These are phyloP conservation scores for Cheilosia soror DNA, from an alignment of 2,888 invertebrate genomes.

Conservation along the genomic window DNA sequence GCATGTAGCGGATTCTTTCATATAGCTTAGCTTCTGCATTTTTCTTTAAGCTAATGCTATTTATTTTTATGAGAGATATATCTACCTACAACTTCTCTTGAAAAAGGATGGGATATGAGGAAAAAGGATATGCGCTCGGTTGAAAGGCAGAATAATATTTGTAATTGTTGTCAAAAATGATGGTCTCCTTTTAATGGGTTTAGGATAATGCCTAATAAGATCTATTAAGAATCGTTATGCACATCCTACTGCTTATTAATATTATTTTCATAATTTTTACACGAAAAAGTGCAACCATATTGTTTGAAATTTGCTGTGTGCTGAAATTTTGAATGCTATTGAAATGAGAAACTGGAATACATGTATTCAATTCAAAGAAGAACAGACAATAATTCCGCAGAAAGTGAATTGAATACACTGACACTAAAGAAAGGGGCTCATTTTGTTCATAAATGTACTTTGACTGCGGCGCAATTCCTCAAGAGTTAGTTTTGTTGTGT, in stretches of 20 bases:
- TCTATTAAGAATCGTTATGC: constrained; percentile 57
- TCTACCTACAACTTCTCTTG: not conserved
- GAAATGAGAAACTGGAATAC: too few species aligned
- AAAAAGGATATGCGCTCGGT: constrained; percentile 3
- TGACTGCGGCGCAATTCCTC: too few species aligned
- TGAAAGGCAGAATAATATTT: constrained; percentile 53
- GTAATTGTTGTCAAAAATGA: constrained; percentile 56
- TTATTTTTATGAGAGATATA: constrained; percentile 20
- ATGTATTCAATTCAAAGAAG: too few species aligned
- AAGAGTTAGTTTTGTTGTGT: too few species aligned
- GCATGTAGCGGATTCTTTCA: not conserved
- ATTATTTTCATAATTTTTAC: constrained; percentile 19
- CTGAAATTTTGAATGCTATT: not conserved
- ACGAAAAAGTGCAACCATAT: not conserved
- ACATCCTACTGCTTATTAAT: constrained; percentile 34
- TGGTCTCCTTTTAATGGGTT: constrained; percentile 71
- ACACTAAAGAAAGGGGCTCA: too few species aligned
- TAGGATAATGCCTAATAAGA: constrained; percentile 71
- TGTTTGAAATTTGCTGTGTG: not conserved
- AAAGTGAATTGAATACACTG: too few species aligned
- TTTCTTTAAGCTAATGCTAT: constrained; percentile 16
- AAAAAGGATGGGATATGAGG: constrained; percentile 14
- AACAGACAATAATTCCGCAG: too few species aligned
- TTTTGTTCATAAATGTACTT: too few species aligned
- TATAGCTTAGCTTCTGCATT: not conserved